These are phyloP conservation scores for pig (Sus scrofa) DNA, from an alignment of 2,113 vertebrate genomes.

Conservation along the genomic window T2T-Sscrofa CM000821.6:1279501-1280000, in stretches of 20 bases:
- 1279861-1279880: neutral
- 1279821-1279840: neutral
- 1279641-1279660: neutral
- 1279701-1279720: neutral
- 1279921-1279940: neutral
- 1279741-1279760: neutral
- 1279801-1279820: too few species aligned
- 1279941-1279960: neutral
- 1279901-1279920: too few species aligned
- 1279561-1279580: neutral
- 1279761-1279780: neutral
- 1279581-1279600: neutral
- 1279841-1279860: neutral
- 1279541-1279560: neutral
- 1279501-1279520: neutral
- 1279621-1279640: neutral
- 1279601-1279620: neutral
- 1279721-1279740: neutral
- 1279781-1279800: neutral
- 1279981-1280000: neutral
- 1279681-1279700: neutral
- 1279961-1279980: neutral
- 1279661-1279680: neutral
- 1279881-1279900: too few species aligned
- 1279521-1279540: neutral